Percentiles rank a stretch among this genome's conserved stretches.
These are phyloP conservation scores for Galerucella calmariensis DNA, from an alignment of 2,888 invertebrate species.

Conservation along the genomic window DNA sequence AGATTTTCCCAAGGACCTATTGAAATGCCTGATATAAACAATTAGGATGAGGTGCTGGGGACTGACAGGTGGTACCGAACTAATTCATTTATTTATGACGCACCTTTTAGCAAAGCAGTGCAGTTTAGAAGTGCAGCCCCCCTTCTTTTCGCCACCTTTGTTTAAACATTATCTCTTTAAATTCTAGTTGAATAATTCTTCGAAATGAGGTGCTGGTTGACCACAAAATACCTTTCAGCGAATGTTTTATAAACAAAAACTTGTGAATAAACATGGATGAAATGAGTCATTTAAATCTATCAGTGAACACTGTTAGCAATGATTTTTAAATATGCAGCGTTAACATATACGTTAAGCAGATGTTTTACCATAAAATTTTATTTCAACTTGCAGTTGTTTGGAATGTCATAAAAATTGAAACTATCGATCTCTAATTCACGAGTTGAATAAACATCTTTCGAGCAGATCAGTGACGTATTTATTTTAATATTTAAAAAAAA, in stretches of 20 bases:
- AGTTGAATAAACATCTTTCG: conserved; percentile 3
- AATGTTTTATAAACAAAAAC: neutral
- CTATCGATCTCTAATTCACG: conserved; percentile 15
- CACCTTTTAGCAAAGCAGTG: too few relatives aligned
- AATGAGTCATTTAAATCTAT: conserved; percentile 5
- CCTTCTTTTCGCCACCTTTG: too few relatives aligned
- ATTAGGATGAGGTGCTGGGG: too few relatives aligned
- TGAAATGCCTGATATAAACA: too few relatives aligned
- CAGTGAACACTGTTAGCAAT: neutral
- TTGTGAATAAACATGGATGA: neutral
- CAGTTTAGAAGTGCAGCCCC: too few relatives aligned
- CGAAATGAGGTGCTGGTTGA: neutral
- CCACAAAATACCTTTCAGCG: conserved; percentile 1
- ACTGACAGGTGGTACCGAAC: too few relatives aligned
- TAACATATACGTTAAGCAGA: conserved; percentile 31
- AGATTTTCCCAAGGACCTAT: too few relatives aligned
- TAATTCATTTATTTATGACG: too few relatives aligned
- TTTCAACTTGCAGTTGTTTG: conserved; percentile 41
- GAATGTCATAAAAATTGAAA: conserved; percentile 38
- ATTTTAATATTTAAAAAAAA: neutral
- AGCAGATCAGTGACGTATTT: neutral
- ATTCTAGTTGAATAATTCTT: neutral
- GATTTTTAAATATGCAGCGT: conserved; percentile 4
- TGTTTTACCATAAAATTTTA: conserved; percentile 44
- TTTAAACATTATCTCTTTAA: too few relatives aligned